Base-by-base conservation (phyloP, 2,888 invertebrate species). In the Patella depressa region DNA sequence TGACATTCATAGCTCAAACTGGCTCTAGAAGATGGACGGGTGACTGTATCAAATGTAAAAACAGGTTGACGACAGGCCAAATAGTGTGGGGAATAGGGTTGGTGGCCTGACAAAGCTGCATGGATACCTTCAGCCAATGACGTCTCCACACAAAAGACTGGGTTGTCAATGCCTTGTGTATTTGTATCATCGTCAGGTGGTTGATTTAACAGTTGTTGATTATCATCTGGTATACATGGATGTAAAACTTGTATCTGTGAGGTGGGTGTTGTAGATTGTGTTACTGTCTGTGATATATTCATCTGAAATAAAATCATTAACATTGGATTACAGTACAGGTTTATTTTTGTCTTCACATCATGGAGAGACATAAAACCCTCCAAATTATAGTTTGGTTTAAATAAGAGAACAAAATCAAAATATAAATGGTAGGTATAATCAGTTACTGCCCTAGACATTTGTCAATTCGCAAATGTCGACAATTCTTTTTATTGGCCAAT, bases 41-140 rank as follows among this genome's bases (percentile, higher is more conserved):
- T 73, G 7, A 72, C 74, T 2, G 77, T 77, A 71, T 81, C 80
- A 71, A 81, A 81, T n/a, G 79, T 75, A 72, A 82, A 82, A 24
- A 75, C 76, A 2, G 82, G 82, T 70, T 65, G 65, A 24, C 65
- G 19, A 65, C 11, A 65, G 4, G 19, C 65, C 9, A 45, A 9
- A 65, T 24, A 65, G 14, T 19, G 19, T 24, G 24, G 19, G 3
- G 65, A 65, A 11, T 19, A 24, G 11, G 24, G 19, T 65, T 65
- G 65, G 19, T 19, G 19, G 4, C 14, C 24, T 14, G 19, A 24
- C 65, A 65, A 65, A 24, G 65, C 65, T 65, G 65, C 24, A 19
- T 65, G 65, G 14, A 65, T 65, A 65, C 65, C 65, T 65, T 65
- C 65, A 65, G 19, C 24, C 3, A 65, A 7, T 24, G 65, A 19